Evolutionary conservation across 2,113 vertebrate genomes (phyloP), one percentile per base, ranked within the genome.

Genomic region (Brachionichthys hirsutus): DNA sequence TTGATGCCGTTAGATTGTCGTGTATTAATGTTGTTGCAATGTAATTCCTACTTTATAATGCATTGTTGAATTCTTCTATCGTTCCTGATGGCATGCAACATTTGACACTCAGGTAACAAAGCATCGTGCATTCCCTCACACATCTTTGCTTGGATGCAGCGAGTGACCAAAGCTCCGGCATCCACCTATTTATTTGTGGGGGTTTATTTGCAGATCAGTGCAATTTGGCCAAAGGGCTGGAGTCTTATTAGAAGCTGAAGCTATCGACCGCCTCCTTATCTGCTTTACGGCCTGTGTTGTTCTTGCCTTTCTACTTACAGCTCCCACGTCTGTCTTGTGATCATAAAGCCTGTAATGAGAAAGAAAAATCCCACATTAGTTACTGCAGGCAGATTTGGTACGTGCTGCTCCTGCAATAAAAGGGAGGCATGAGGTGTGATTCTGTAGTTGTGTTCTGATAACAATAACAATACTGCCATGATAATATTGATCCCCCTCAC

Each of bases 241-340:
- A 77, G 19, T 80, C 59, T 81, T 80, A 87, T 88, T 86, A 62
- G 52, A 83, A 81, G 81, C 42, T 80, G 50, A 75, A 61, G 73
- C 68, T 58, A 82, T 75, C 77, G 75, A 88, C 89, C 49, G 61
- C 67, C 61, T 36, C 60, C 62, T 80, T 78, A 83, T 87, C 72
- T 78, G 63, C 54, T 71, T 62, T 52, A 62, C 62, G 48, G 59
- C 61, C 57, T 70, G 34, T 70, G 62, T 71, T 80, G 78, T 57
- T 72, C 61, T 78, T 77, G 62, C 60, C 59, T 49, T 78, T 71
- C 54, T 22, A 67, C 54, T 66, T 45, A 41, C 45, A 70, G 47
- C 55, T 60, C 47, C 16, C 3, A 34, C 54, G 38, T 61, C 74
- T 64, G 67, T 77, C 75, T 69, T 59, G 53, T 71, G 74, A 87